A percentile compares a stretch with the other conserved stretches of the same genome.
Conservation (phyloP, 2,113 vertebrate species). For the Pantherophis guttatus region DNA sequence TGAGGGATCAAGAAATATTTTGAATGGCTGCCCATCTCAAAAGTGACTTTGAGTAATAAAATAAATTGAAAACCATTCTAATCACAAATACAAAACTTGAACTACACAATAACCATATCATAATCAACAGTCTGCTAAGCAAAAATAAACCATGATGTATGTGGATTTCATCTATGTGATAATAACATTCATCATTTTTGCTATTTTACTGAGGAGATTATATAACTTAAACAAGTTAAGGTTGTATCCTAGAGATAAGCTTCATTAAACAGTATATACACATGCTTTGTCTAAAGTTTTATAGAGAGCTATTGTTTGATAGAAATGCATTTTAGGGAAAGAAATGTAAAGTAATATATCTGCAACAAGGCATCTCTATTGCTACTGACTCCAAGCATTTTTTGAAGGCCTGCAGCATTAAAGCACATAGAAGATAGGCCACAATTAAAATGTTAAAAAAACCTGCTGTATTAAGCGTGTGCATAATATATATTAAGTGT, state of each 20-base stretch:
- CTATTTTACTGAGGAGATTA: neutral
- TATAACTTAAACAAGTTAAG: neutral
- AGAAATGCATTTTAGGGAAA: neutral
- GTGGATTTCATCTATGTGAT: neutral
- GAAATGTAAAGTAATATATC: neutral
- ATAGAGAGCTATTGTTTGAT: neutral
- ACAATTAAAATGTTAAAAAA: conserved; percentile 66
- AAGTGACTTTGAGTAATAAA: neutral
- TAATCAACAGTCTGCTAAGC: neutral
- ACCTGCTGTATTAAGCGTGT: conserved; percentile 27
- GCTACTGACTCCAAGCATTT: conserved; percentile 44
- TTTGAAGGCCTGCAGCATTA: conserved; percentile 54
- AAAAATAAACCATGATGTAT: neutral
- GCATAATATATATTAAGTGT: conserved; percentile 60
- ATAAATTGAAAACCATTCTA: neutral
- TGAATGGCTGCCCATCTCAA: neutral
- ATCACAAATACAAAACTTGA: neutral
- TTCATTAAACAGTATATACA: neutral
- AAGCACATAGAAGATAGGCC: conserved; percentile 62
- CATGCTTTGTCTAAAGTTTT: neutral
- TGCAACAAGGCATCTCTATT: conserved; percentile 12
- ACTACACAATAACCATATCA: neutral
- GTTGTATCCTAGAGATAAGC: neutral
- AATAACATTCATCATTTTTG: neutral
- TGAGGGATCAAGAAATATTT: neutral